These are phyloP conservation scores for Drosophila longiperda DNA, from an alignment of 2,888 invertebrate species.

Conservation along the genomic window DNA sequence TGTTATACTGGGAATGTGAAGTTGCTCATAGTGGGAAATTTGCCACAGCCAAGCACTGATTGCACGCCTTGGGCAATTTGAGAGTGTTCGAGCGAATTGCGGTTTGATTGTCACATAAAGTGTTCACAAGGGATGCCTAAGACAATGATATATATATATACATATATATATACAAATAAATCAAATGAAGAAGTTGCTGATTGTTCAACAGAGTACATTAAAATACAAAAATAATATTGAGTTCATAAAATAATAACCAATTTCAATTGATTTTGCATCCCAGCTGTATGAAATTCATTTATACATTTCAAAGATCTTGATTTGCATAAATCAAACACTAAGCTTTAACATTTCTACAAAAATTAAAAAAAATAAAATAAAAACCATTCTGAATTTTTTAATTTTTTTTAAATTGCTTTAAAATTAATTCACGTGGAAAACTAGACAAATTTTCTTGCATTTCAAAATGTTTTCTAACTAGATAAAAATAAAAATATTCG, in stretches of 20 bases:
- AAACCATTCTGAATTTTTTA: accelerated
- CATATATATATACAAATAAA: neutral
- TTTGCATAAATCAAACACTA: neutral
- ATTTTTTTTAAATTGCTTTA: neutral
- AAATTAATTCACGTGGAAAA: neutral
- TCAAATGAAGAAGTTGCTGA: neutral
- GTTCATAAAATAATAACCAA: neutral
- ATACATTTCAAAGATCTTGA: neutral
- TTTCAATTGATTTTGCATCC: neutral
- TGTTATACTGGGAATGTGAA: conserved; percentile 28
- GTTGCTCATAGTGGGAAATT: conserved; percentile 23
- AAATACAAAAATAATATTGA: neutral
- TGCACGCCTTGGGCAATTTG: conserved; percentile 4
- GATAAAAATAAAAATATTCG: neutral
- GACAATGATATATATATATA: conserved; percentile 8
- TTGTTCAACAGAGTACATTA: conserved; percentile 7
- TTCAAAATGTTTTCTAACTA: neutral
- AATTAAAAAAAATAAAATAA: neutral
- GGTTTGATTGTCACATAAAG: conserved; percentile 32
- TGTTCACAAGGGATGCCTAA: conserved; percentile 11
- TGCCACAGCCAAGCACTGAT: conserved; percentile 2
- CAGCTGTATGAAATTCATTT: neutral
- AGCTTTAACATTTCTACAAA: neutral
- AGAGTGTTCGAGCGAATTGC: conserved; percentile 22
- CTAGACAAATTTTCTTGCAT: neutral